phyloP scores from a whole-genome alignment of 1,140 invertebrate genomes.

The Aphidius ervi region DNA sequence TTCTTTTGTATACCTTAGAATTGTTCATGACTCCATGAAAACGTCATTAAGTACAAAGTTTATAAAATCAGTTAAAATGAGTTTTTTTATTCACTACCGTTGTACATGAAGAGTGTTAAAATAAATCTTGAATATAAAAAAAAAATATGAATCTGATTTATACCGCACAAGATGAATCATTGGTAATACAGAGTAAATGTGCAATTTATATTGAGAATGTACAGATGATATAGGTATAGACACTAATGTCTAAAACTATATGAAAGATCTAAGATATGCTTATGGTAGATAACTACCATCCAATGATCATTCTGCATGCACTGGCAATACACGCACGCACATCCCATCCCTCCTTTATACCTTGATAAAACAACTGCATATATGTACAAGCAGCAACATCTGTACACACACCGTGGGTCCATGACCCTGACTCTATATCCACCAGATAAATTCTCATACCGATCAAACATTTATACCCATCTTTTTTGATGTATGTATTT shows the following conservation, averaged over 20 bases:
- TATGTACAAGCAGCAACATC: background rate
- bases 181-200: constrained; percentile 30
- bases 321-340: constrained; percentile 6
- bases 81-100: no score
- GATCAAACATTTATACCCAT: constrained; percentile 6
- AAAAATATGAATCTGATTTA: background rate
- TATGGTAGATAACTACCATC: constrained; percentile 32
- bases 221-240: background rate
- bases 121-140: no score
- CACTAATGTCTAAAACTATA: background rate
- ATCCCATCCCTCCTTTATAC: background rate
- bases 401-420: constrained; percentile 1
- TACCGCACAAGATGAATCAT: constrained; percentile 40
- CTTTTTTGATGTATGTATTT: no score
- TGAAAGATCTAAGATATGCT: constrained; percentile 19
- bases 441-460: background rate
- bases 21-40: no score
- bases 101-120: no score
- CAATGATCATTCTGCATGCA: constrained; percentile 9
- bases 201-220: constrained; percentile 21
- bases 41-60: no score
- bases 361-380: background rate
- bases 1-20: no score
- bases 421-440: constrained; percentile 4
- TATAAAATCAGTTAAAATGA: no score